These are phyloP conservation scores for Manduca sexta DNA, from an alignment of 1,140 invertebrate genomes.

Conservation along the genomic window DNA sequence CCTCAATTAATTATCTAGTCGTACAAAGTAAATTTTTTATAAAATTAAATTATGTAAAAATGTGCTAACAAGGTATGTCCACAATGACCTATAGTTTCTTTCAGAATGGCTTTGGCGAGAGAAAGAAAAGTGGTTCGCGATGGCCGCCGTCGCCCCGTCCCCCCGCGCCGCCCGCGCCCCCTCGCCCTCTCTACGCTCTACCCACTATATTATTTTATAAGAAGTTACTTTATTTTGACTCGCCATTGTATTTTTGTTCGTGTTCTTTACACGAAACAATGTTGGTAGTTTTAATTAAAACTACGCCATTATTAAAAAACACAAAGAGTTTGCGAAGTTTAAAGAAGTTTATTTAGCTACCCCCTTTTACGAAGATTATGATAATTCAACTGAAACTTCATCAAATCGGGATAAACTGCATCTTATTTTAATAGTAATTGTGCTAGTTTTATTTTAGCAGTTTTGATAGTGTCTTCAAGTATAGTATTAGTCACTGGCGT, in stretches of 20 bases:
- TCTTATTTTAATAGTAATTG: too few relatives aligned
- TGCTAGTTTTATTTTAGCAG: too few relatives aligned
- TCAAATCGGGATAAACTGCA: too few relatives aligned
- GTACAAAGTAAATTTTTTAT: too few relatives aligned
- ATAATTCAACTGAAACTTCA: too few relatives aligned
- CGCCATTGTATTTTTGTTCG: constrained; percentile 36
- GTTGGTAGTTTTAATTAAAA: too few relatives aligned
- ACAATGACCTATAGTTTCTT: constrained; percentile 21
- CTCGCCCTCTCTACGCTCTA: constrained; percentile 12
- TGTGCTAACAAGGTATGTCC: constrained; percentile 22
- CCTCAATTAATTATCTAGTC: too few relatives aligned
- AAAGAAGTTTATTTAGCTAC: background rate
- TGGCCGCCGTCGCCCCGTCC: constrained; percentile 23
- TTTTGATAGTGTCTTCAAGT: too few relatives aligned
- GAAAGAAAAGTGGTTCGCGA: constrained; percentile 57
- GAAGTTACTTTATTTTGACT: constrained; percentile 48
- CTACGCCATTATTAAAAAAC: too few relatives aligned
- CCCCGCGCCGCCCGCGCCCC: constrained; percentile 14
- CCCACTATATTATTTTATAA: constrained; percentile 39
- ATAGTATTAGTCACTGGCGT: too few relatives aligned
- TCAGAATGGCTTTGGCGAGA: constrained; percentile 54
- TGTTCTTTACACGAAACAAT: background rate
- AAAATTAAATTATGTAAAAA: background rate
- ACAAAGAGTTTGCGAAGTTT: background rate
- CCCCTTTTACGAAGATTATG: too few relatives aligned